Evolutionary conservation across 2,797 vertebrate species (phyloP).

Genomic region (Argya squamiceps): DNA sequence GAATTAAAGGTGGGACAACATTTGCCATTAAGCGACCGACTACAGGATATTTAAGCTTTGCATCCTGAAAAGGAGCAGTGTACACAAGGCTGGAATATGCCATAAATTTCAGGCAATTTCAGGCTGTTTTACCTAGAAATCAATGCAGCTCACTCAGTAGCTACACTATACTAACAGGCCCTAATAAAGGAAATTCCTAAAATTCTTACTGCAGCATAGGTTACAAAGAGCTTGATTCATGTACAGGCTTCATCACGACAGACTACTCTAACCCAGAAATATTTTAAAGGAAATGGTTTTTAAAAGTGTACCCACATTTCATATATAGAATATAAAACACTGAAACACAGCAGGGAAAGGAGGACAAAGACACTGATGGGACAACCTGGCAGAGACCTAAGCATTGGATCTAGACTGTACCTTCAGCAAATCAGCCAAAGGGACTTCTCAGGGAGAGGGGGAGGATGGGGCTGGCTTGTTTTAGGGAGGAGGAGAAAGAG

Average conservation of each 20-base stretch:
- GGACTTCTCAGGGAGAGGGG: neutral
- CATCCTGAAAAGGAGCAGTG: conserved; percentile 21
- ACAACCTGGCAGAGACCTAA: neutral
- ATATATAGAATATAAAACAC: neutral
- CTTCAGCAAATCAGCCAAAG: neutral
- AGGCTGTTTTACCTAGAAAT: conserved; percentile 42
- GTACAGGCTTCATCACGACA: conserved; percentile 51
- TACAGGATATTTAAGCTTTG: neutral
- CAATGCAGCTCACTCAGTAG: conserved; percentile 39
- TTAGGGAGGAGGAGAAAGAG: too few relatives aligned
- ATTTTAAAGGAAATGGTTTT: conserved; percentile 55
- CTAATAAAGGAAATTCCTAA: conserved; percentile 76
- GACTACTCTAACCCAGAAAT: conserved; percentile 46
- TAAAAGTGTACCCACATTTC: neutral
- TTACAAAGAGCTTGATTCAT: conserved; percentile 75
- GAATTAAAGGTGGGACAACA: neutral
- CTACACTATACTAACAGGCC: conserved; percentile 23
- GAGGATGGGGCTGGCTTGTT: neutral
- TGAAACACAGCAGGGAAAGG: neutral
- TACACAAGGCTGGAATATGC: conserved; percentile 2
- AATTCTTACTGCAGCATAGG: conserved; percentile 70
- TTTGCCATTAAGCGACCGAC: neutral
- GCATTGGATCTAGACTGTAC: neutral
- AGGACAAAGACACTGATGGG: neutral
- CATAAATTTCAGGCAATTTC: conserved; percentile 26